Evolutionary conservation across 2,888 invertebrate genomes (phyloP).

Genomic region (Melinopterus prodromus): DNA sequence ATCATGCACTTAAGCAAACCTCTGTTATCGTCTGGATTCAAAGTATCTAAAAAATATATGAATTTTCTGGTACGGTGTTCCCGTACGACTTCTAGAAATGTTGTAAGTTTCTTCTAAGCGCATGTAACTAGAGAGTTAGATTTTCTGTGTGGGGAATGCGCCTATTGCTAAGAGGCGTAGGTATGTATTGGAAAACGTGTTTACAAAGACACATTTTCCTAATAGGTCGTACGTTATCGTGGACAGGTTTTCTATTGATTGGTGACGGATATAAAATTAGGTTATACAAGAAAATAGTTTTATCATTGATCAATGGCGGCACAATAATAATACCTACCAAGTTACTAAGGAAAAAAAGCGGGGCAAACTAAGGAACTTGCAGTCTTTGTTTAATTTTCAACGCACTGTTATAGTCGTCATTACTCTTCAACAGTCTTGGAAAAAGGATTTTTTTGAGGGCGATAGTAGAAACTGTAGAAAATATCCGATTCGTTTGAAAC

Average conservation of each 20-base stretch:
- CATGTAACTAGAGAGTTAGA: not conserved
- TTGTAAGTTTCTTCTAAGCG: not conserved
- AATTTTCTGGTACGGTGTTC: not conserved
- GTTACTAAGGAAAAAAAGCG: not conserved
- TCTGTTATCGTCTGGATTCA: no score
- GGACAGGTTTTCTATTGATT: not conserved
- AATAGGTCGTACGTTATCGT: not conserved
- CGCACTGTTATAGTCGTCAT: no score
- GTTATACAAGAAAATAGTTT: not conserved
- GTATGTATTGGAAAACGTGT: slow-evolving; percentile 4
- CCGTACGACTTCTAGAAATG: not conserved
- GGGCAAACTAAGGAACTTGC: no score
- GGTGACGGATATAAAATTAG: not conserved
- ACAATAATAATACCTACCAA: not conserved
- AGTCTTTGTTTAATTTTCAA: no score
- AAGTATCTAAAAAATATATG: not conserved
- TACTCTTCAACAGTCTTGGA: no score
- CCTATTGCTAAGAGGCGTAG: not conserved
- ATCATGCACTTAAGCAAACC: no score
- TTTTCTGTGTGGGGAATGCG: not conserved
- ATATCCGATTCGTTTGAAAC: no score
- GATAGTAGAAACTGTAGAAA: no score
- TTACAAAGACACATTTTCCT: slow-evolving; percentile 4
- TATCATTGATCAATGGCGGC: not conserved
- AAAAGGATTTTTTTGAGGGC: no score